Conservation (phyloP, 2,113 vertebrate genomes). For the Triplophysa rosa region DNA sequence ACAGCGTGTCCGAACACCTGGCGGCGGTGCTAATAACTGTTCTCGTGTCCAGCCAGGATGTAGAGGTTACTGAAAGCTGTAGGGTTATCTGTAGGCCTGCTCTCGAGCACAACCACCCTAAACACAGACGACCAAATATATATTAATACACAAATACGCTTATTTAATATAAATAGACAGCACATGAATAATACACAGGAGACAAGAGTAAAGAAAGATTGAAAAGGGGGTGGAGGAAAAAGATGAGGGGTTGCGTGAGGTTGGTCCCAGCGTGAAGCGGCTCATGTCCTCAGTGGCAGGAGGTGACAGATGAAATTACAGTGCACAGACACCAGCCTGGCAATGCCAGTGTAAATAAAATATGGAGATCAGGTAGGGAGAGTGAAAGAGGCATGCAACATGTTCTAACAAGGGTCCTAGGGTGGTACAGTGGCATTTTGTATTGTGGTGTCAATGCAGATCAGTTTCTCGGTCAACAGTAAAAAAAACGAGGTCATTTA, state of each 20-base stretch:
- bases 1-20: conserved; percentile 10
- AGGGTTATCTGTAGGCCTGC: conserved; percentile 91
- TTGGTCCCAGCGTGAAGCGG: conserved; percentile 15
- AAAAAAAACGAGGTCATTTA: neutral
- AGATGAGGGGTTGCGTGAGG: conserved; percentile 34
- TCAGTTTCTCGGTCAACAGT: neutral
- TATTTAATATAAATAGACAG: neutral
- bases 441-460: neutral
- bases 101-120: conserved; percentile 97
- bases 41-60: conserved; percentile 97
- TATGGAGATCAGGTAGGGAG: conserved; percentile 59
- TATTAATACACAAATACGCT: conserved; percentile 13
- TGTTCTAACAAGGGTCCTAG: conserved; percentile 14
- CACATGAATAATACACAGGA: neutral
- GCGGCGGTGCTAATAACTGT: conserved; percentile 86
- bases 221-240: neutral
- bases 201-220: neutral
- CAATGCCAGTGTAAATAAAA: conserved; percentile 77
- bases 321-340: conserved; percentile 69
- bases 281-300: conserved; percentile 55
- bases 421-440: conserved; percentile 8
- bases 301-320: conserved; percentile 78
- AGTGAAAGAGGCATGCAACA: conserved; percentile 21
- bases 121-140: conserved; percentile 51
- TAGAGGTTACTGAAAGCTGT: conserved; percentile 97